Evolutionary conservation across 2,888 invertebrate genomes (phyloP).

Genomic region (Heliconius aoede): DNA sequence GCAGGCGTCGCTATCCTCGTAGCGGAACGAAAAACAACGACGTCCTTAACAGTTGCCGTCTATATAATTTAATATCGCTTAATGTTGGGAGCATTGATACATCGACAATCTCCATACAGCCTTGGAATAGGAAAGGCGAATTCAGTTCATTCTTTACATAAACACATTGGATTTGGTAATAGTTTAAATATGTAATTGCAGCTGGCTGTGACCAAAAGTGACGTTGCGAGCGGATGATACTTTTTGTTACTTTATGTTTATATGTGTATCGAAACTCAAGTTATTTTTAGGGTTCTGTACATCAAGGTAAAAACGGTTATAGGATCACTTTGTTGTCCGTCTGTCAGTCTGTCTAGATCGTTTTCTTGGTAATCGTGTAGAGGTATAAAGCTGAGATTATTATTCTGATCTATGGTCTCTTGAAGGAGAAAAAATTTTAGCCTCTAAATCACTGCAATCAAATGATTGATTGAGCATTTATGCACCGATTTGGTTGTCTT

Average conservation of each 20-base stretch:
- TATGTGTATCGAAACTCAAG: not conserved
- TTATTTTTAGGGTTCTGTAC: not conserved
- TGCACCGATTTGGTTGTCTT: too few species aligned
- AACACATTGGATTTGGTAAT: constrained; percentile 40
- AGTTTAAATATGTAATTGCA: constrained; percentile 33
- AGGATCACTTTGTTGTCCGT: too few species aligned
- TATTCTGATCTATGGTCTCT: too few species aligned
- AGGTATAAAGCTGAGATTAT: too few species aligned
- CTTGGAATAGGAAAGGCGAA: constrained; percentile 50
- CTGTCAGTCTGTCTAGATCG: too few species aligned
- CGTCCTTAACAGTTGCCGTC: constrained; percentile 34
- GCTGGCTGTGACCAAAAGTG: not conserved
- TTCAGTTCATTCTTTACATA: constrained; percentile 46
- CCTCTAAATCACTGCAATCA: too few species aligned
- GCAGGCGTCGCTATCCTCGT: constrained; percentile 7
- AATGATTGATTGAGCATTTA: too few species aligned
- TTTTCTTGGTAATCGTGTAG: too few species aligned
- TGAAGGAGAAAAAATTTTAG: too few species aligned
- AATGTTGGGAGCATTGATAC: constrained; percentile 41
- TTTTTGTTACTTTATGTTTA: not conserved
- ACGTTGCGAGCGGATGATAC: not conserved
- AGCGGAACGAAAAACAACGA: constrained; percentile 30
- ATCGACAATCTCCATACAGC: constrained; percentile 45
- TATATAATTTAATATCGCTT: constrained; percentile 45
- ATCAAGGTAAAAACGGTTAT: too few species aligned